A percentile compares a stretch with the other conserved stretches of the same genome.
These are phyloP conservation scores for Lathronympha strigana DNA, from an alignment of 2,888 invertebrate species.

Conservation along the genomic window DNA sequence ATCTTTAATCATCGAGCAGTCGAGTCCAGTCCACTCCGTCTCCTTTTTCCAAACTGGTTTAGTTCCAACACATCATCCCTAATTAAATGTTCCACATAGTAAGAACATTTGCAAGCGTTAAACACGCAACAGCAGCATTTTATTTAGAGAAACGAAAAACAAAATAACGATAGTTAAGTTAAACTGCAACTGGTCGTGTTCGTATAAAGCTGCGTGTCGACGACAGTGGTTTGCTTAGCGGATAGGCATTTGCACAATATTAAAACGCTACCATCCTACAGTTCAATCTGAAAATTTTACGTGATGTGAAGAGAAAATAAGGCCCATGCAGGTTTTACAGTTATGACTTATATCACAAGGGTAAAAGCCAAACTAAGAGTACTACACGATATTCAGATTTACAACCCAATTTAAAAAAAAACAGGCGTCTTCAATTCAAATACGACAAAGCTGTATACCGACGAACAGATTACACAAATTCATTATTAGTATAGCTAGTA, in stretches of 20 bases:
- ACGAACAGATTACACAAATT: too few species aligned
- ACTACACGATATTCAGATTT: conserved; percentile 43
- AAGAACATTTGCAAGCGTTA: not conserved
- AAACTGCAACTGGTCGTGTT: not conserved
- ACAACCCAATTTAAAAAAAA: not conserved
- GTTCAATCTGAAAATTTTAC: conserved; percentile 75
- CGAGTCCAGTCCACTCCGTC: not conserved
- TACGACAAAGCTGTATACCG: too few species aligned
- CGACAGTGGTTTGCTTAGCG: conserved; percentile 1
- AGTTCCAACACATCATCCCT: not conserved
- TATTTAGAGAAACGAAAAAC: conserved; percentile 1
- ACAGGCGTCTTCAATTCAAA: too few species aligned
- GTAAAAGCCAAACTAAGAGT: conserved; percentile 22
- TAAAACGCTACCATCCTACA: conserved; percentile 7
- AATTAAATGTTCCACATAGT: conserved; percentile 5
- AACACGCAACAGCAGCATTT: not conserved
- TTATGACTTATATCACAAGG: not conserved
- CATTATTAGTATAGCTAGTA: too few species aligned
- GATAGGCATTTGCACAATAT: conserved; percentile 1
- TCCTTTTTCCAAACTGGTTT: conserved; percentile 1
- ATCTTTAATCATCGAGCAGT: not conserved
- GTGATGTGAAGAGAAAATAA: conserved; percentile 49
- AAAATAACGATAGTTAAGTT: not conserved
- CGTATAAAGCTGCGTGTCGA: conserved; percentile 18
- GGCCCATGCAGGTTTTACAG: conserved; percentile 42